Evolutionary conservation across 2,888 invertebrate genomes (phyloP), one percentile per base, ranked within the genome.

Genomic region (Aquatica leii): DNA sequence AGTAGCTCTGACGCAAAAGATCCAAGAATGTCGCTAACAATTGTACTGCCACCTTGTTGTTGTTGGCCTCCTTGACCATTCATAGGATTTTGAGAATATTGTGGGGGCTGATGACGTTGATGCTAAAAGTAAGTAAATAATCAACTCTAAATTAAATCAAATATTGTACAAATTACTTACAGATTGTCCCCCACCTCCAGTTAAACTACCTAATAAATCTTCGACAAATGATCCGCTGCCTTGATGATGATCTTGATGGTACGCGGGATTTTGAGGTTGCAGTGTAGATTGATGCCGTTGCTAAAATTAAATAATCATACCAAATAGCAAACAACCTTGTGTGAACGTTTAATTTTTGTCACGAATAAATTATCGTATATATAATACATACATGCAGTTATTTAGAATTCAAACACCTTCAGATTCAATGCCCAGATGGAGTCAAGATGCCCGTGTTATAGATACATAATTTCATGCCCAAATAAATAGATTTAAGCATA

Each of bases 101-200:
- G 61, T 55, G 57, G 68, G 24, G 60, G 67, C 2, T 59, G 51
- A 34, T 31, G 17, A 40, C 51, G 14, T 40, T 31, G 17, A 40
- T 59, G 14, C 49, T 58, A 17, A 17, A 52, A 37, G 20, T 20
- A 20, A 18, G n/a, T 12, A 48, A 14, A 14, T 20, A 49, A 49
- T 2, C 4, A 8, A 49, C 2, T 6, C 20, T n/a, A 11, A 49
- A 1, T 49, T 18, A 18, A 49, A 6, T 15, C 9, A 14, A 57
- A 50, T 24, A 60, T 31, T 31, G 9, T 31, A 56, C 34, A 17
- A n/a, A 24, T 31, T n/a, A 17, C 46, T 20, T 18, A 46, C 46
- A 11, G 18, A 17, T 17, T 58, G 57, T 52, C 53, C 52, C n/a
- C 62, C 62, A 37, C 62, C 48, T 62, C 62, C 62, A 18, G 62